Conservation (phyloP, 37 sponge, comb jelly and placozoan genomes). For the Oopsacas minuta region DNA sequence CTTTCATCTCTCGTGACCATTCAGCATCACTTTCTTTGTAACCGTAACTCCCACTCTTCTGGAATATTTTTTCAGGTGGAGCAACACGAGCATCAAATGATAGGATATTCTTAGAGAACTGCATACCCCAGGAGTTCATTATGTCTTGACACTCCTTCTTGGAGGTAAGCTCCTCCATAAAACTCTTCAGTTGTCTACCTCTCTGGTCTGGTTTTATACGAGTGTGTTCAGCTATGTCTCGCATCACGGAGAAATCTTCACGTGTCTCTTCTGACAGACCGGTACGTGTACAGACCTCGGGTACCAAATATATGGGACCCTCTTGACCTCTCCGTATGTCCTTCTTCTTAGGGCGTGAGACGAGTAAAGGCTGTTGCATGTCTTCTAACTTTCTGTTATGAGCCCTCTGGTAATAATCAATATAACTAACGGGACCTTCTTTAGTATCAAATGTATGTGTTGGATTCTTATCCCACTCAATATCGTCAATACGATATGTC, state of each 20-base stretch:
- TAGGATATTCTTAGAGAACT: slow-evolving; percentile 38
- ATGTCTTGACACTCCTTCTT: slow-evolving; percentile 29
- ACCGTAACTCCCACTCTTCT: slow-evolving; percentile 23
- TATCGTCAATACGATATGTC: slow-evolving; percentile 93
- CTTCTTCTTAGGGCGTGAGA: slow-evolving; percentile 55
- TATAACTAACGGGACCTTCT: slow-evolving; percentile 47
- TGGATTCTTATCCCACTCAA: slow-evolving; percentile 72
- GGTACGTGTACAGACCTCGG: slow-evolving; percentile 79
- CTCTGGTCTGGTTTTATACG: slow-evolving; percentile 35
- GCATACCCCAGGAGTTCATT: slow-evolving; percentile 48
- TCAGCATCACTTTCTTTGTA: slow-evolving; percentile 44
- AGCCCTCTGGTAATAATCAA: slow-evolving; percentile 57
- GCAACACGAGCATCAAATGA: slow-evolving; percentile 30
- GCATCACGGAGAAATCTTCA: slow-evolving; percentile 63
- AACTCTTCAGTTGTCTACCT: slow-evolving; percentile 25
- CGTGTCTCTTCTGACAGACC: slow-evolving; percentile 65
- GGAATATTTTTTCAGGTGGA: slow-evolving; percentile 49
- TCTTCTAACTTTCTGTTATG: slow-evolving; percentile 57
- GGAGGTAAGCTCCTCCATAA: slow-evolving; percentile 35
- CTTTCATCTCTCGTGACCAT: slow-evolving; percentile 67
- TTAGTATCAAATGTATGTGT: slow-evolving; percentile 31
- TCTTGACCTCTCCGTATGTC: slow-evolving; percentile 31
- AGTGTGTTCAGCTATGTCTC: slow-evolving; percentile 65
- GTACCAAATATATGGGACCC: slow-evolving; percentile 61
- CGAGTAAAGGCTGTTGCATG: slow-evolving; percentile 64